These are phyloP conservation scores for Petrocephalus schoutedeni DNA, from an alignment of 2,797 vertebrate species.

Conservation along the genomic window DNA sequence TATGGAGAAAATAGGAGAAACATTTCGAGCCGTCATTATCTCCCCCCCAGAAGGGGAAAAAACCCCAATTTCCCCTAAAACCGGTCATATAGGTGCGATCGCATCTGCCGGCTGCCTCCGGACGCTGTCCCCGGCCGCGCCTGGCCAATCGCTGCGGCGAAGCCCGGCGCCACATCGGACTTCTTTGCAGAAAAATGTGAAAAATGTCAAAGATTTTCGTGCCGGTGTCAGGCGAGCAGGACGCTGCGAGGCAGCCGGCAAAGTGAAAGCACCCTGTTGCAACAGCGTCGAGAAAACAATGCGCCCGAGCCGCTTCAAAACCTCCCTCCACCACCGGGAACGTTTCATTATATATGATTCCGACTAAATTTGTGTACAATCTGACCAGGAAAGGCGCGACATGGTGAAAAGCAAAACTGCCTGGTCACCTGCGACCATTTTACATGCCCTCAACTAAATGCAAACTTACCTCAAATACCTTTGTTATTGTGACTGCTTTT, in stretches of 20 bases:
- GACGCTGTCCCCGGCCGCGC: conserved; percentile 36
- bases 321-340: conserved; percentile 35
- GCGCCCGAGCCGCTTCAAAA: conserved; percentile 44
- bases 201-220: conserved; percentile 75
- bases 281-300: conserved; percentile 47
- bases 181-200: conserved; percentile 68
- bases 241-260: conserved; percentile 65
- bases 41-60: conserved; percentile 31
- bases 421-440: conserved; percentile 55
- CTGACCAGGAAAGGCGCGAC: conserved; percentile 12
- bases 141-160: conserved; percentile 44
- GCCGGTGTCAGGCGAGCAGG: conserved; percentile 62
- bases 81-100: conserved; percentile 35
- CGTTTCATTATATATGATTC: conserved; percentile 14
- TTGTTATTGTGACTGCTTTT: conserved; percentile 63
- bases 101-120: conserved; percentile 34
- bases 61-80: conserved; percentile 11
- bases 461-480: conserved; percentile 71
- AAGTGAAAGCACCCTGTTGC: conserved; percentile 73
- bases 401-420: conserved; percentile 34
- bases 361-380: neutral
- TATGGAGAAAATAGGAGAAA: conserved; percentile 73
- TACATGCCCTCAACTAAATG: conserved; percentile 61
- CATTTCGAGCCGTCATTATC: conserved; percentile 81
- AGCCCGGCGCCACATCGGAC: conserved; percentile 61